Percentiles rank a stretch among this genome's conserved stretches.
Conservation (phyloP, 1,140 invertebrate genomes). For the Formica selysi region DNA sequence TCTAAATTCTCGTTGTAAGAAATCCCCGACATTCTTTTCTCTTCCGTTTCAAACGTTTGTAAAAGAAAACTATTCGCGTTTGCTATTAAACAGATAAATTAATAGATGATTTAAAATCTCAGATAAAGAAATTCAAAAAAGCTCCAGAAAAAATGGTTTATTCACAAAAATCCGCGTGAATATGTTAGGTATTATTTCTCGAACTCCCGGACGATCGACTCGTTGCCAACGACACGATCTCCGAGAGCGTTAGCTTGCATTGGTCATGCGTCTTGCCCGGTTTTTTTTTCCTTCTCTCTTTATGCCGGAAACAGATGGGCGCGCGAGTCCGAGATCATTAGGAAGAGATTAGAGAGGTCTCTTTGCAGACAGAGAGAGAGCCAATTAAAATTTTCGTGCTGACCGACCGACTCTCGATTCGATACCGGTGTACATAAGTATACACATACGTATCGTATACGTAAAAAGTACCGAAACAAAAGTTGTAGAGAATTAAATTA, state of each 20-base stretch:
- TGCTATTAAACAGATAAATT: too few species aligned
- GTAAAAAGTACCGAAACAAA: too few species aligned
- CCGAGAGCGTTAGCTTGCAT: slow-evolving; percentile 32
- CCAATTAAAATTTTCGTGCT: slow-evolving; percentile 78
- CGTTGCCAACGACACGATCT: slow-evolving; percentile 10
- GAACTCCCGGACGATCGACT: slow-evolving; percentile 16
- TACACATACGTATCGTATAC: background rate
- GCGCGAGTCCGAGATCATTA: slow-evolving; percentile 72
- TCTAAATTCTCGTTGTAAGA: background rate
- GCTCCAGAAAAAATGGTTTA: background rate
- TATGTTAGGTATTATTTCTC: slow-evolving; percentile 39
- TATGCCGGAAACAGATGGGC: slow-evolving; percentile 75
- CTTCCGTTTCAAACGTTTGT: too few species aligned
- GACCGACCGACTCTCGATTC: slow-evolving; percentile 57
- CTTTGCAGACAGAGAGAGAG: slow-evolving; percentile 29
- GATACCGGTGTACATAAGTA: slow-evolving; percentile 11
- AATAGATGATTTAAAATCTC: too few species aligned
- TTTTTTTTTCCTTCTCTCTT: slow-evolving; percentile 44
- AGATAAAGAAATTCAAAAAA: too few species aligned
- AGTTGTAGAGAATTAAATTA: too few species aligned
- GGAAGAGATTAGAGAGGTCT: slow-evolving; percentile 74
- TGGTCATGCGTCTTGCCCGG: slow-evolving; percentile 27
- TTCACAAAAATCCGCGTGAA: background rate
- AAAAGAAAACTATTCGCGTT: background rate
- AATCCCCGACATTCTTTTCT: background rate